phyloP scores from a whole-genome alignment of 53 echinoderm and acorn worm species.

The Temnopleurus reevesii region DNA sequence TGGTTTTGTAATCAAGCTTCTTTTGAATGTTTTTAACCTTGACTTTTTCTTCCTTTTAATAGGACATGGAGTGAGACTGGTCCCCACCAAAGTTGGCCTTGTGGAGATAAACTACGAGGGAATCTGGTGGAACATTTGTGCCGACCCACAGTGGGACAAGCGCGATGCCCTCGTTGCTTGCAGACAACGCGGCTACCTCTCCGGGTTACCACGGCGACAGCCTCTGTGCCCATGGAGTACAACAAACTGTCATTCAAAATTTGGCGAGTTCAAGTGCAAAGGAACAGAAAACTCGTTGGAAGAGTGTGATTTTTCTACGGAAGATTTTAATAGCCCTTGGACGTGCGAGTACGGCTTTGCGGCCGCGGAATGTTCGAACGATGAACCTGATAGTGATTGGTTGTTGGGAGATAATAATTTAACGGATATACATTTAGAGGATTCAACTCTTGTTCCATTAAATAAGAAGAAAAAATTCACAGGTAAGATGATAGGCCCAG shows the following conservation, averaged over 20 bases:
- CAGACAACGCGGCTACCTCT: conserved; percentile 25
- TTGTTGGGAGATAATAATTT: neutral
- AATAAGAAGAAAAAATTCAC: conserved; percentile 41
- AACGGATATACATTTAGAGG: conserved; percentile 18
- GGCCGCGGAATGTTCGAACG: conserved; percentile 27
- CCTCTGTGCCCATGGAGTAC: conserved; percentile 16
- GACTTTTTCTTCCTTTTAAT: neutral
- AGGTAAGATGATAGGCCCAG: conserved; percentile 2
- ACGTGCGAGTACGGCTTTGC: conserved; percentile 28
- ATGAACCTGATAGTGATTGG: conserved; percentile 24
- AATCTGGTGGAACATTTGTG: conserved; percentile 56
- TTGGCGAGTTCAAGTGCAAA: conserved; percentile 38
- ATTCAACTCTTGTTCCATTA: conserved; percentile 9
- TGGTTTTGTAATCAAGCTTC: too few relatives aligned
- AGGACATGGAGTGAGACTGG: conserved; percentile 20
- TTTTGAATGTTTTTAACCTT: too few relatives aligned
- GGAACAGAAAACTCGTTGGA: conserved; percentile 41
- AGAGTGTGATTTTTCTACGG: conserved; percentile 41
- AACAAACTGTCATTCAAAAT: conserved; percentile 27
- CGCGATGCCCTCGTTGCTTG: conserved; percentile 44
- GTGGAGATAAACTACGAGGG: conserved; percentile 48
- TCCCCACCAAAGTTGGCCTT: neutral
- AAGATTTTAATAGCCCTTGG: conserved; percentile 4
- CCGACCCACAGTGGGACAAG: conserved; percentile 35
- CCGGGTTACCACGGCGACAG: conserved; percentile 39